These are phyloP conservation scores for Drosophila pseudotalamancana DNA, from an alignment of 2,888 invertebrate species.

Conservation along the genomic window DNA sequence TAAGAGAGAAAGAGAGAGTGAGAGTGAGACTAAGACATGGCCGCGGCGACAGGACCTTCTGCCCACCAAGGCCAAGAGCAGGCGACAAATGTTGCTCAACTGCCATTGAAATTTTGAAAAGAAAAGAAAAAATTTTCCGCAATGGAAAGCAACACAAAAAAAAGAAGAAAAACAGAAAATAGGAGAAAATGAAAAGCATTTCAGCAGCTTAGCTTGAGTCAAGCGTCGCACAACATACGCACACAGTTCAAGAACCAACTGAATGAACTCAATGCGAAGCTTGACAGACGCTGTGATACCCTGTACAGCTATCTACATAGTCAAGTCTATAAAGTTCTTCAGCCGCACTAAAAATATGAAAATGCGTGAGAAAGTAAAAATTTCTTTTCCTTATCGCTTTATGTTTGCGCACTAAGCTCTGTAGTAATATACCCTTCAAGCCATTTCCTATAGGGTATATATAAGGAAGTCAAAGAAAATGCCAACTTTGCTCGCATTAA, in stretches of 20 bases:
- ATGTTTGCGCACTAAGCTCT: no score
- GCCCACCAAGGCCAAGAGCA: conserved; percentile 31
- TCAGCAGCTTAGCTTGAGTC: conserved; percentile 61
- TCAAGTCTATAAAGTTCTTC: no score
- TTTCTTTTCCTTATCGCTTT: no score
- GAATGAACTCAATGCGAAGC: background rate
- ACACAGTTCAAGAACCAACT: conserved; percentile 22
- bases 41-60: conserved; percentile 6
- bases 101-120: conserved; percentile 58
- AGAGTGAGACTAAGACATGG: background rate
- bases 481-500: conserved; percentile 30
- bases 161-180: background rate
- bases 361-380: conserved; percentile 4
- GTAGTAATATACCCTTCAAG: background rate
- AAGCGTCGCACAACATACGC: conserved; percentile 38
- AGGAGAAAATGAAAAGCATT: conserved; percentile 62
- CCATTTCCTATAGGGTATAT: conserved; percentile 12
- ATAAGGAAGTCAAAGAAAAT: conserved; percentile 30
- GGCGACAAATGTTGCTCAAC: conserved; percentile 37
- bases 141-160: conserved; percentile 9
- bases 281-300: conserved; percentile 8
- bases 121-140: conserved; percentile 49
- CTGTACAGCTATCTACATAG: no score
- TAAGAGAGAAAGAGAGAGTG: background rate
- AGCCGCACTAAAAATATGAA: no score